Evolutionary conservation across 2,113 vertebrate genomes (phyloP), one percentile per base, ranked within the genome.

Genomic region (Myotis davidii): DNA sequence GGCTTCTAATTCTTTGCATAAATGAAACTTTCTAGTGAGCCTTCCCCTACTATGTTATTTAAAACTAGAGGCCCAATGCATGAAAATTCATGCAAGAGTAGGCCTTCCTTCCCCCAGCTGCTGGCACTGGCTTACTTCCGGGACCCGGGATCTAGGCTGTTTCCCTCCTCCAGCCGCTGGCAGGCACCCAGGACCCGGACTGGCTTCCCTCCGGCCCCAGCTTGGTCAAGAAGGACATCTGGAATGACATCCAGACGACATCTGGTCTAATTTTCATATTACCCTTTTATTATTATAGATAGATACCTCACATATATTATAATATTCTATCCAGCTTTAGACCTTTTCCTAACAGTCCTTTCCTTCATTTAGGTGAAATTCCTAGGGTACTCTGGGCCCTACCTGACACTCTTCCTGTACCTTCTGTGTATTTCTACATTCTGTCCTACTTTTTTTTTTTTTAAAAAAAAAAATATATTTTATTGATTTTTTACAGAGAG

Each of bases 61-160:
- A 88, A 88, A 81, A 61, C 25, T 27, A 61, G 56, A 61, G 23
- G 59, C 10, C 59, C 59, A 61, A 61, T 27, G 23, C 59, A 59
- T 0, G 0, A 23, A 61, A 27, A 61, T 27, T 61, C 25, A 9
- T 61, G 23, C 59, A 61, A 61, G 59, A 61, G 59, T 27, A 61
- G 25, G 59, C 23, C 25, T 61, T 61, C 21, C 54, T 23, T 18
- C 54, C 54, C 54, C 56, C 56, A 25, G 56, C 23, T 59, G 9
- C 56, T 3, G 23, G 56, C 9, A 59, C 23, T 3, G 1, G 56
- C 9, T 59, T 59, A 7, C 54, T 6, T 50, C 48, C 3, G 13
- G 48, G 3, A 50, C 12, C 48, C 48, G 0, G 48, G 13, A 14
- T 2, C 13, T 1, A 6, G 54, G 7, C 54, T 54, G 20, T 0